Evolutionary conservation across 2,797 vertebrate species (phyloP).

Genomic region (Chloroceryle amazona): DNA sequence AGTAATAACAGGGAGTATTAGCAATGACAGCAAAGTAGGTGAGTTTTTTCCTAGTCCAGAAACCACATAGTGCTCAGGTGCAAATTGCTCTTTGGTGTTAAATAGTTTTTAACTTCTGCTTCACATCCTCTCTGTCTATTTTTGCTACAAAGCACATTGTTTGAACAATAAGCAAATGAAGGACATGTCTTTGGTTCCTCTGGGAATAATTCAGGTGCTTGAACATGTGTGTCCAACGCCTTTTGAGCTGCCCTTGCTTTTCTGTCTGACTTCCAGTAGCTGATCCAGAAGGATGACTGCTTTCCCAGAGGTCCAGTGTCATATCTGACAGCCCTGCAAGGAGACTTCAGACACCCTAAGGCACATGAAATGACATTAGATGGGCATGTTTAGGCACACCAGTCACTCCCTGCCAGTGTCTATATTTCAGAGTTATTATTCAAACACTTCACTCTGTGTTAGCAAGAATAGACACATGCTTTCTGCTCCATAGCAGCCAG

Average conservation of each 20-base stretch:
- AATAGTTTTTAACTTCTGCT: slow-evolving; percentile 20
- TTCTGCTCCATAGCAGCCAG: not conserved
- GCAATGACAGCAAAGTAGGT: not conserved
- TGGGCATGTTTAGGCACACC: not conserved
- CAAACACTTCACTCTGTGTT: not conserved
- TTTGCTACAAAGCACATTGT: not conserved
- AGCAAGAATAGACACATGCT: not conserved
- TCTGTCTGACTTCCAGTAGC: not conserved
- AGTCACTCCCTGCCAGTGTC: not conserved
- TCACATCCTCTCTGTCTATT: slow-evolving; percentile 24
- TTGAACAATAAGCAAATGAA: slow-evolving; percentile 31
- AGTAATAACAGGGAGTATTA: not conserved
- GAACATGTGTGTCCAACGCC: not conserved
- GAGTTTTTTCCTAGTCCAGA: not conserved
- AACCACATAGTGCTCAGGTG: not conserved
- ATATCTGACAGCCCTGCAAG: not conserved
- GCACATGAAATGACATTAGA: not conserved
- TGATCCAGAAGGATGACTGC: not conserved
- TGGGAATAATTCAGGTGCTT: not conserved
- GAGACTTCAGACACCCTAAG: not conserved
- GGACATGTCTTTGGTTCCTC: not conserved
- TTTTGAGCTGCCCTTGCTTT: not conserved
- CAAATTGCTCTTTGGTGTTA: not conserved
- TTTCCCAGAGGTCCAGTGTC: not conserved
- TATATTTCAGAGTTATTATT: not conserved